Conservation (phyloP, 2,113 vertebrate genomes). For the Erpornis zantholeuca region DNA sequence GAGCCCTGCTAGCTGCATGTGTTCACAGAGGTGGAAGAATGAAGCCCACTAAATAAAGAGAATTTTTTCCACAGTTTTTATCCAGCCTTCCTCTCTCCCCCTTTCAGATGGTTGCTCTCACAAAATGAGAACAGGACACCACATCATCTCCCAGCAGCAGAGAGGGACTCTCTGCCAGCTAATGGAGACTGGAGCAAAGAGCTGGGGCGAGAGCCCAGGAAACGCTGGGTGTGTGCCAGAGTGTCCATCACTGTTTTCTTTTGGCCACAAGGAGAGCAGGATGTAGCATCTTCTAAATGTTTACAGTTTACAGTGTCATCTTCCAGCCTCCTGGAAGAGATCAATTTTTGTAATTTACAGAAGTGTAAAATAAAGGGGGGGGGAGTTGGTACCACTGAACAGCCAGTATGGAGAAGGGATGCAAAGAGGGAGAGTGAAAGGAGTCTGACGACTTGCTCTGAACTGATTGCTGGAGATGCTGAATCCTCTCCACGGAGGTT, state of each 20-base stretch:
- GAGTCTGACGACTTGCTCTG: not conserved
- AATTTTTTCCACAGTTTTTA: not conserved
- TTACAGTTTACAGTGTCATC: not conserved
- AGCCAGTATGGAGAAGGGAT: not conserved
- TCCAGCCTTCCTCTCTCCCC: not conserved
- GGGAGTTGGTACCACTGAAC: not conserved
- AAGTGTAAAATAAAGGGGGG: not conserved
- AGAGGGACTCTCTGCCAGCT: not conserved
- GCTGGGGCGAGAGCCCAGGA: not conserved
- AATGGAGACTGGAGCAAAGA: not conserved
- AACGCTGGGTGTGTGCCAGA: not conserved
- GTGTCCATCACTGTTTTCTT: not conserved
- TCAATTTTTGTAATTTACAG: not conserved
- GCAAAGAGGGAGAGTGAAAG: not conserved
- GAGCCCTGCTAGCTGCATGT: not conserved
- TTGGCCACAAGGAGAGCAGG: not conserved
- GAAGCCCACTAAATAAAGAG: not conserved
- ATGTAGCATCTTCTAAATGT: conserved; percentile 10
- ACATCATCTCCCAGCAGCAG: not conserved
- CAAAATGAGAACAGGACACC: not conserved
- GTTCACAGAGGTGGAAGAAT: conserved; percentile 7
- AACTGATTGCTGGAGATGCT: not conserved
- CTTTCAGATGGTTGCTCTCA: not conserved
- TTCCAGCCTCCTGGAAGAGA: not conserved
- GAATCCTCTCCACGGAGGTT: not conserved